Base-by-base conservation (phyloP, 2,797 vertebrate species). In the Lacerta bilineata region DNA sequence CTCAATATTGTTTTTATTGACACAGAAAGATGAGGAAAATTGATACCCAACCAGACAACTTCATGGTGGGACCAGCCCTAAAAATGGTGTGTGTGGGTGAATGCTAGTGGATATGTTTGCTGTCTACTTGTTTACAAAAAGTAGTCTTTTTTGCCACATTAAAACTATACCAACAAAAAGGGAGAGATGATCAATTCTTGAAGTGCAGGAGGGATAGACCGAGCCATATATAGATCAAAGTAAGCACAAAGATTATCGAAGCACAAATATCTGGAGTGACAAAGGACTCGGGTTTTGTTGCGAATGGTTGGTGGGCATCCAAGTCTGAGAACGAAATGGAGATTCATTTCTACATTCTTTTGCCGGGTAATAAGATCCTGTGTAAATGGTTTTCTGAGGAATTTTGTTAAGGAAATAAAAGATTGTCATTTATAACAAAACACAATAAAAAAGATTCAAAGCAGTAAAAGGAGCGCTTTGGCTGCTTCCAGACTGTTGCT, bases 161-260 rank as follows among this genome's bases (percentile, higher is more conserved):
- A 33, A 72, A 61, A 43, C 46, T 9, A 41, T 23, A 75, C 61
- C 3, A 75, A 2, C 8, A 1, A 46, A 61, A 84, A 86, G 85
- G 93, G n/a, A 86, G 11, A 91, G 82, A 88, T 0, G 0, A n/a
- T 87, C 11, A 59, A n/a, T 29, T 90, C 75, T 84, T 91, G 41
- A 77, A 80, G 17, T 69, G 76, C 76, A 91, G 69, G 0, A 0
- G 23, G 33, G 88, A 84, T 6, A 87, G 77, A 77, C 20, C 90
- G 90, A 95, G 91, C 87, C 90, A 61, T 43, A 72, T 46, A 89
- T 93, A 90, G 13, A 36, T 71, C 88, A 87, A 90, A 61, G 89
- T 78, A 93, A 95, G 94, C 94, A 96, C 94, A 95, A 93, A 0
- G 77, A 91, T 93, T 23, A 87, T 89, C 80, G 91, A 95, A 95